Evolutionary conservation across 2,113 vertebrate species (phyloP), one percentile per base, ranked within the genome.

Genomic region (Cyprinus carpio): DNA sequence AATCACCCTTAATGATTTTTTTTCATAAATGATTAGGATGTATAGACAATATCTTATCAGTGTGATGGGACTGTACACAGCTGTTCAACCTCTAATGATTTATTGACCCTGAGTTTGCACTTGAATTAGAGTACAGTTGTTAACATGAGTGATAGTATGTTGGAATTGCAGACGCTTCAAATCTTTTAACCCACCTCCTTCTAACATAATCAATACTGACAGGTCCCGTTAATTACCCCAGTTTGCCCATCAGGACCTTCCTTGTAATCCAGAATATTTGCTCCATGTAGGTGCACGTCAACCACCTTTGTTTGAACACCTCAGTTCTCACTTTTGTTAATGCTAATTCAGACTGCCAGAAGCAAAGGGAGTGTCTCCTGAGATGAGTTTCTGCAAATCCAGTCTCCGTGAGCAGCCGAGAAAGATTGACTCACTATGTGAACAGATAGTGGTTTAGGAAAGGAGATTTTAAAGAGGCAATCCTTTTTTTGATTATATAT

Each of bases 201-300:
- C 78, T 25, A 40, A 20, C 83, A 69, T 88, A 87, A 90, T 89
- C 88, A 65, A 71, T 82, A 60, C 77, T 81, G 87, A 91, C 89
- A 89, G 71, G 77, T 88, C 82, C 69, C 64, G 16, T 81, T 77
- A 87, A 84, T 89, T 87, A 89, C 71, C 58, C 27, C 80, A 74
- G 75, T 81, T 86, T 56, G 75, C 78, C 9, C 72, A 88, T 81
- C 51, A 86, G 49, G 49, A 40, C 65, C 27, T 84, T 77, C 74
- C 65, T 31, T 72, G 62, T 29, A 86, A 81, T 75, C 71, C 84
- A 49, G 49, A 72, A 77, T 18, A 81, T 84, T 74, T n/a, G 54
- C 34, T 80, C 46, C 56, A 27, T 4, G 64, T 51, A 46, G 29
- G 20, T 2, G 29, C 20, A 49, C 8, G 23, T 43, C 51, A 51